These are phyloP conservation scores for Mallotus villosus DNA, from an alignment of 2,797 vertebrate genomes.

Conservation along the genomic window DNA sequence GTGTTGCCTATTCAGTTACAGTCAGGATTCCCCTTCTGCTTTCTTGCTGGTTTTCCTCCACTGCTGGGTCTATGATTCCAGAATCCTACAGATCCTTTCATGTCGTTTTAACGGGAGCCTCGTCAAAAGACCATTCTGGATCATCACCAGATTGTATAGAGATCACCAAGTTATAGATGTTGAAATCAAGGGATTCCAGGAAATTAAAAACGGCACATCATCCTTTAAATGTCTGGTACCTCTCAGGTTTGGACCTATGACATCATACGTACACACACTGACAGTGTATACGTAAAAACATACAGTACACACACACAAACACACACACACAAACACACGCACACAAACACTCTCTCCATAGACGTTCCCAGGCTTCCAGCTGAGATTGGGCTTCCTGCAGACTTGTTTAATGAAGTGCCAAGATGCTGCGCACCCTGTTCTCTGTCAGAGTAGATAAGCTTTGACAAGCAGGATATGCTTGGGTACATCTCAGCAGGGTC, in stretches of 20 bases:
- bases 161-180: background rate
- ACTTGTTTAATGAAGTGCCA: slow-evolving; percentile 68
- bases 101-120: background rate
- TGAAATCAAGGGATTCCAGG: background rate
- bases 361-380: slow-evolving; percentile 33
- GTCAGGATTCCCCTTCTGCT: slow-evolving; percentile 55
- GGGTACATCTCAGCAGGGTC: slow-evolving; percentile 72
- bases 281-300: background rate
- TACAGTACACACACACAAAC: background rate
- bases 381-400: slow-evolving; percentile 22
- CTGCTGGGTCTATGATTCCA: background rate
- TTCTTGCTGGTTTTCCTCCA: background rate
- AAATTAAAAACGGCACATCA: background rate
- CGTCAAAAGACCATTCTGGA: background rate
- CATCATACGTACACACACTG: background rate
- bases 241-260: background rate
- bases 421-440: slow-evolving; percentile 64
- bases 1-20: slow-evolving; percentile 43
- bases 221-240: background rate
- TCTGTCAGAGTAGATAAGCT: slow-evolving; percentile 73
- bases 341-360: background rate
- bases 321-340: background rate
- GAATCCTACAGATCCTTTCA: background rate
- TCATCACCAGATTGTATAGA: background rate
- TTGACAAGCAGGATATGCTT: slow-evolving; percentile 63